Evolutionary conservation across 2,113 vertebrate genomes (phyloP).

Genomic region (Scophthalmus maximus): DNA sequence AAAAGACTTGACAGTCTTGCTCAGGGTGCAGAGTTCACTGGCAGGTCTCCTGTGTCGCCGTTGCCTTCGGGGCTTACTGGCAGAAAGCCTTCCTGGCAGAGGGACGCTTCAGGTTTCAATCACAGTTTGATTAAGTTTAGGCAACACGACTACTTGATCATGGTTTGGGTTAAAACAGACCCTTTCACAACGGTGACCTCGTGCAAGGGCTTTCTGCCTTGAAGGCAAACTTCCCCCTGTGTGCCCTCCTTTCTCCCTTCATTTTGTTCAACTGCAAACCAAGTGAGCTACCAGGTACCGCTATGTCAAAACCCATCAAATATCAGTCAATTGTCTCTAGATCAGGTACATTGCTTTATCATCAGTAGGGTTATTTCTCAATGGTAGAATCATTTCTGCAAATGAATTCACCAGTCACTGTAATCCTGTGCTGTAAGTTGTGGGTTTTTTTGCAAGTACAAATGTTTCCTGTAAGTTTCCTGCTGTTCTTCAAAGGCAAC

Average conservation of each 20-base stretch:
- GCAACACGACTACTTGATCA: neutral
- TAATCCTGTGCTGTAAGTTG: neutral
- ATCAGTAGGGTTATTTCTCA: slow-evolving; percentile 8
- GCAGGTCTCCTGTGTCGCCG: slow-evolving; percentile 10
- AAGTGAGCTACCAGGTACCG: slow-evolving; percentile 18
- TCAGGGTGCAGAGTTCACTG: slow-evolving; percentile 50
- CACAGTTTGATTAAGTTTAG: neutral
- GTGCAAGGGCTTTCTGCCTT: neutral
- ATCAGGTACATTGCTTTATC: slow-evolving; percentile 8
- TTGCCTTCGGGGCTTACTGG: neutral
- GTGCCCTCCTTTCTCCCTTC: slow-evolving; percentile 4
- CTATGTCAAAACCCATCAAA: slow-evolving; percentile 12
- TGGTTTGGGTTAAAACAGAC: neutral
- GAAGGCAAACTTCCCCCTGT: neutral
- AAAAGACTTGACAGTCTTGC: slow-evolving; percentile 45
- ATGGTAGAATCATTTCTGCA: slow-evolving; percentile 24
- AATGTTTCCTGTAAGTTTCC: slow-evolving; percentile 38
- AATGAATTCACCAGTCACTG: slow-evolving; percentile 2
- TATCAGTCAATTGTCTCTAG: neutral
- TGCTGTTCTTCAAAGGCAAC: slow-evolving; percentile 54
- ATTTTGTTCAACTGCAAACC: neutral
- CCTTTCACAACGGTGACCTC: neutral
- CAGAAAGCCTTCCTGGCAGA: neutral
- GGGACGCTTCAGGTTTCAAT: neutral
- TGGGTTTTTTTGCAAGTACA: slow-evolving; percentile 20